Evolutionary conservation across 2,888 invertebrate genomes (phyloP), one percentile per base, ranked within the genome.

Genomic region (Drosophila yooni): DNA sequence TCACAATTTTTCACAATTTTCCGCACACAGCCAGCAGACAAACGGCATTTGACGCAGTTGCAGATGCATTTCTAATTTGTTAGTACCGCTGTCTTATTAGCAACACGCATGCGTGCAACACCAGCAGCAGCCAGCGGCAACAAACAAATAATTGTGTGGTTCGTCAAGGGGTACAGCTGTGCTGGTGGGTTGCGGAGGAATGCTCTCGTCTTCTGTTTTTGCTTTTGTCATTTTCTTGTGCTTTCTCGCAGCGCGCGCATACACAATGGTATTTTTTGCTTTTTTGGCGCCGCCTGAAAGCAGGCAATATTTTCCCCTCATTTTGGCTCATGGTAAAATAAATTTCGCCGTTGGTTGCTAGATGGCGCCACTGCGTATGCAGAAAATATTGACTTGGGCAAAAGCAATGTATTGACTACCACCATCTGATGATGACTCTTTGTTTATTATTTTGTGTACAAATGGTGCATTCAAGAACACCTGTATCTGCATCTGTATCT

Each of bases 81-180:
- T 59, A 67, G 62, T 61, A 46, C 58, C 74, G 57, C 62, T 53
- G 66, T 70, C 66, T 77, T 58, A 74, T 85, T 70, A 81, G 75
- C 67, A 75, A 79, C 84, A 88, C 89, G 84, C 84, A 88, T 85
- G 88, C 88, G 86, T 79, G 79, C 77, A 73, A 43, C 71, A 59
- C 40, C 46, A n/a, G 50, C 62, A 40, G 8, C 34, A 53, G 33
- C 53, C 48, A 21, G 33, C 34, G 25, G 10, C 34, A 10, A 11
- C 25, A 18, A 46, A 36, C 52, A 38, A 51, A 51, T 11, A 38
- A 18, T 27, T 36, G 25, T 34, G 31, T 3, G 21, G n/a, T 0
- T 36, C 13, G 21, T 21, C 2, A 25, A 27, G 33, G 25, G 18
- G 29, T 21, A 7, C 8, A n/a, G 29, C 10, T n/a, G 43, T 18